These are phyloP conservation scores for Elachura formosa DNA, from an alignment of 2,113 vertebrate genomes.

Conservation along the genomic window DNA sequence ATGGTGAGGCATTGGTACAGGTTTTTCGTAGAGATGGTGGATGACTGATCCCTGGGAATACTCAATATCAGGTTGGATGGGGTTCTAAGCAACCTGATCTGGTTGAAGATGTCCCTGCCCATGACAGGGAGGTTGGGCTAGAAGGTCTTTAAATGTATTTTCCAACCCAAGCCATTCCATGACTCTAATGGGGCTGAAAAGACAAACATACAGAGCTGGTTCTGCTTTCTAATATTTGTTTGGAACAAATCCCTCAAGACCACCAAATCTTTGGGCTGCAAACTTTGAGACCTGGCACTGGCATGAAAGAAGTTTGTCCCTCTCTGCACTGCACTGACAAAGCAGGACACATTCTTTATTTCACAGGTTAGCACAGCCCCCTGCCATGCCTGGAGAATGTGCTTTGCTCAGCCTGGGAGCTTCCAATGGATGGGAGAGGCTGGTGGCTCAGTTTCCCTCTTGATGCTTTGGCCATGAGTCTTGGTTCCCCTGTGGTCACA, in stretches of 20 bases:
- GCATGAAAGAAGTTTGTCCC: background rate
- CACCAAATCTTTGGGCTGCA: background rate
- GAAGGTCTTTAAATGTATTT: background rate
- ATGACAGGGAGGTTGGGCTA: background rate
- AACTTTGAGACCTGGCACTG: background rate
- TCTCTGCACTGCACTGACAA: background rate
- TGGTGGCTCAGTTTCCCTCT: background rate
- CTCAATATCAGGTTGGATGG: background rate
- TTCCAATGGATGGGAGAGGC: background rate
- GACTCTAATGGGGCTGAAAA: background rate
- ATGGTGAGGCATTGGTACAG: background rate
- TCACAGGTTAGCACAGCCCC: background rate
- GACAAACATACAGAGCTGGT: background rate
- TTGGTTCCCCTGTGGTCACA: accelerated
- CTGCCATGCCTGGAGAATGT: accelerated
- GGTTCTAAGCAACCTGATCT: background rate
- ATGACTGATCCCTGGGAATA: background rate
- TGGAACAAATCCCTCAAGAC: background rate
- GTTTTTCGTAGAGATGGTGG: background rate
- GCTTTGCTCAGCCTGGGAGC: background rate
- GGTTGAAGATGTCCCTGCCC: background rate
- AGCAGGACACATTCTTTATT: background rate
- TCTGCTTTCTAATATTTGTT: background rate
- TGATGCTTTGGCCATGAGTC: background rate
- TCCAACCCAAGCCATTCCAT: background rate